Evolutionary conservation across 2,797 vertebrate species (phyloP).

Genomic region (Glossophaga mutica): DNA sequence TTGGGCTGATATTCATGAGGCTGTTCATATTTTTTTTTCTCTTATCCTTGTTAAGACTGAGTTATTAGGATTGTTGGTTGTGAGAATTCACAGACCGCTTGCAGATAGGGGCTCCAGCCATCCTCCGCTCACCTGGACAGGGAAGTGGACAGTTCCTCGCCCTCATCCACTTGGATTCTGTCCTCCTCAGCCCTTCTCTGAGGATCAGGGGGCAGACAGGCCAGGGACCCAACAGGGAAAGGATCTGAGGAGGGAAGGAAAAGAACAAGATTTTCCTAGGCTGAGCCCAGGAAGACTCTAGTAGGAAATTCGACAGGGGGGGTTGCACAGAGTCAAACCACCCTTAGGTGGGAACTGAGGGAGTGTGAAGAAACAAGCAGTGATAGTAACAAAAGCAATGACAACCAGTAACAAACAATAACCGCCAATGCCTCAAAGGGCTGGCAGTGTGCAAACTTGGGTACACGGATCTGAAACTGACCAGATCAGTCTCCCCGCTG

Average conservation of each 20-base stretch:
- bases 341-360: background rate
- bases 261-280: background rate
- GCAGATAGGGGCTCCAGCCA: slow-evolving; percentile 49
- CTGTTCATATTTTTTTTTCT: slow-evolving; percentile 80
- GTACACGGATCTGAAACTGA: background rate
- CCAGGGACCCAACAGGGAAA: background rate
- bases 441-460: background rate
- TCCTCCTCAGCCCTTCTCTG: background rate
- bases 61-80: slow-evolving; percentile 85
- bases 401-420: no score
- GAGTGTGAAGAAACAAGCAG: background rate
- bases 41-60: slow-evolving; percentile 84
- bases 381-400: background rate
- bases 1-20: slow-evolving; percentile 92
- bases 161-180: background rate
- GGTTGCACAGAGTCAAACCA: background rate
- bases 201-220: background rate
- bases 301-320: background rate
- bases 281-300: background rate
- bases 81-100: slow-evolving; percentile 75
- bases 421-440: background rate
- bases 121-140: slow-evolving; percentile 9
- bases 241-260: background rate
- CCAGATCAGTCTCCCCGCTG: background rate
- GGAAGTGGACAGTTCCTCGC: background rate